phyloP scores from a whole-genome alignment of 2,797 vertebrate genomes.

The Kryptopterus vitreolus region DNA sequence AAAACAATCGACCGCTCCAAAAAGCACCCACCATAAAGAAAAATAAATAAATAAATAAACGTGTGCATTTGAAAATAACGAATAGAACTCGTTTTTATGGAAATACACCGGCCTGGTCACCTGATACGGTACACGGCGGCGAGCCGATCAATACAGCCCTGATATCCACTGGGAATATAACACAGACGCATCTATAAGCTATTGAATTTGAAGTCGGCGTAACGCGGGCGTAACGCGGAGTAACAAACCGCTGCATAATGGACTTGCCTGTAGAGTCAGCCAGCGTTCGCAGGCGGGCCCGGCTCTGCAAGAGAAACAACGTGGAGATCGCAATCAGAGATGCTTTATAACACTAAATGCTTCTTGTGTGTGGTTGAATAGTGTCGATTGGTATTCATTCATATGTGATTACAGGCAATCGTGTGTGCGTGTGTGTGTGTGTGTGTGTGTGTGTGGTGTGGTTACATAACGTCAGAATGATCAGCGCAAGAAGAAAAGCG shows the following conservation, averaged over 20 bases:
- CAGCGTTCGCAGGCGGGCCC: conserved; percentile 76
- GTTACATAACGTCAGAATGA: conserved; percentile 25
- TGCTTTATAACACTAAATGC: conserved; percentile 56
- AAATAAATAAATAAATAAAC: no score
- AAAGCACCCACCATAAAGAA: background rate
- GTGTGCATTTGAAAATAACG: background rate
- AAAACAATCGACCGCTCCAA: background rate
- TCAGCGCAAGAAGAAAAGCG: conserved; percentile 24
- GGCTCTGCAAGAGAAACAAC: conserved; percentile 81
- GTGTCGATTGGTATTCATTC: conserved; percentile 42
- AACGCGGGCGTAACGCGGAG: background rate
- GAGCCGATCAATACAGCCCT: conserved; percentile 43
- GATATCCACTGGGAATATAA: conserved; percentile 24
- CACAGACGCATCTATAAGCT: conserved; percentile 34
- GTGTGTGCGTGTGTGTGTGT: background rate
- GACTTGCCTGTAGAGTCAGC: conserved; percentile 56
- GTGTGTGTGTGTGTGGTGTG: conserved; percentile 5
- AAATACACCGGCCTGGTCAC: background rate
- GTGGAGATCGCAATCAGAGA: conserved; percentile 49
- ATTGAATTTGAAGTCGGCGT: background rate
- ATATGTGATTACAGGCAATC: conserved; percentile 15
- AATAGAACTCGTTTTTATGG: no score
- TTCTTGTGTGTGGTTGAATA: conserved; percentile 38
- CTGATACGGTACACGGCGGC: background rate
- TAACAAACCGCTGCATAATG: conserved; percentile 35